Percentiles rank a stretch among this genome's conserved stretches.
These are phyloP conservation scores for Coregonus suidteri DNA, from an alignment of 2,797 vertebrate genomes.

Conservation along the genomic window DNA sequence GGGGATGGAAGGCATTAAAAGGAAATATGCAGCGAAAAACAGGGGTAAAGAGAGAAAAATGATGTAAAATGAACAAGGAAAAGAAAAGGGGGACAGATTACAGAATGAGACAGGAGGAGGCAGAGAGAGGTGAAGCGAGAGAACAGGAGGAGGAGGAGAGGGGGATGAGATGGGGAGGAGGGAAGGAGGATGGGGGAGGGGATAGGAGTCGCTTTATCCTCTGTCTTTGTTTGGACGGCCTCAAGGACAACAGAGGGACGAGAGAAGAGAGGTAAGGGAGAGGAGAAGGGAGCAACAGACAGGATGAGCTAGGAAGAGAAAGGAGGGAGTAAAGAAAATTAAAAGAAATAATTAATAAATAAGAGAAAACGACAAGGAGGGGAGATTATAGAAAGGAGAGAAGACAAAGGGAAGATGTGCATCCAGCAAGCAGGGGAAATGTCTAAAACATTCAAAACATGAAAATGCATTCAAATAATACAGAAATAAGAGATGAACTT, in stretches of 20 bases:
- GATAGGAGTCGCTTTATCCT: conserved; percentile 32
- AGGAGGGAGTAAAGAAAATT: too few species aligned
- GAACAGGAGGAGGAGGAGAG: conserved; percentile 24
- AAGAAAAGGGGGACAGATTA: conserved; percentile 21
- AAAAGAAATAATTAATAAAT: too few species aligned
- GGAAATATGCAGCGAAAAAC: background rate
- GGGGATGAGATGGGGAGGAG: background rate
- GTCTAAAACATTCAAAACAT: background rate
- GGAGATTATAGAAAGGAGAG: too few species aligned
- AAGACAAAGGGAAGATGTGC: background rate
- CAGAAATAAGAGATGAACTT: background rate
- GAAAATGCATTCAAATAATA: background rate
- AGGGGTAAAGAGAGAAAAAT: too few species aligned
- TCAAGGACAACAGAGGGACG: conserved; percentile 53
- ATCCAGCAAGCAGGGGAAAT: background rate
- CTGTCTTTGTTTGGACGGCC: conserved; percentile 64
- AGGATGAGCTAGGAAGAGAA: too few species aligned
- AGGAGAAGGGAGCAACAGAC: background rate
- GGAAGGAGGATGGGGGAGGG: conserved; percentile 3
- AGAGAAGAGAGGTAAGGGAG: background rate
- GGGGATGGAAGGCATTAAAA: background rate
- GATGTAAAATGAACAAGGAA: background rate
- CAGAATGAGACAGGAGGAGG: conserved; percentile 14
- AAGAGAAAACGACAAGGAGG: too few species aligned
- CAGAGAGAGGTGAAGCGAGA: conserved; percentile 12